Base-by-base conservation (phyloP, 1,140 invertebrate species). In the Ceratitis capitata region DNA sequence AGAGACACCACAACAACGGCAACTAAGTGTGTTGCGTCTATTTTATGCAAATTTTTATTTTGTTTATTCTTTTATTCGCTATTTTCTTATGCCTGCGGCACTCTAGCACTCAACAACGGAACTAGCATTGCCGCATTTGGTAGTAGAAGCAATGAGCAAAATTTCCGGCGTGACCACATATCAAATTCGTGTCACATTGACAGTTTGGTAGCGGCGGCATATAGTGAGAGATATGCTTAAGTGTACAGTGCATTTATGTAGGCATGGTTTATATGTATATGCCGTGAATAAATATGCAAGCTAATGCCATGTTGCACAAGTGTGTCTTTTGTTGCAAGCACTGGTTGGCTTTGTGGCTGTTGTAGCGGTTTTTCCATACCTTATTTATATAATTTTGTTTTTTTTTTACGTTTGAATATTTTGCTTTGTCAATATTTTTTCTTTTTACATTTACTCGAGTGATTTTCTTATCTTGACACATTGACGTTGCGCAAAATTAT, bases 141-240 rank as follows among this genome's bases (percentile, higher is more conserved):
- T 78, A 45, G 61, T 69, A 14, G 16, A 45, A 45, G 69, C 69
- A 78, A 78, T 78, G 45, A 78, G 35, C 69, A 78, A 78, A 78
- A 78, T 78, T 78, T 78, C 69, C 69, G 69, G 69, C 69, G 69
- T 78, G 69, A 78, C 69, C 69, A 78, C 69, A 78, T 78, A 47
- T 78, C 69, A 78, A 78, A 26, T 78, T n/a, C 39, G n/a, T 78
- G 69, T 78, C 69, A 78, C 69, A 78, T 78, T 78, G 69, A 78
- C 69, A 78, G 69, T 78, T 78, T 78, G 42, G 42, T 47, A 78
- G 69, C 69, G 69, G 23, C 69, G 69, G 23, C 69, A 45, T 78
- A 23, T 32, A 42, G 42, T 23, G 45, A 26, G 39, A 23, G 69
- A 19, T 19, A n/a, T 4, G 39, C 6, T 6, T 3, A 29, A 45